Conservation (phyloP, 2,113 vertebrate species). For the Shinisaurus crocodilurus region DNA sequence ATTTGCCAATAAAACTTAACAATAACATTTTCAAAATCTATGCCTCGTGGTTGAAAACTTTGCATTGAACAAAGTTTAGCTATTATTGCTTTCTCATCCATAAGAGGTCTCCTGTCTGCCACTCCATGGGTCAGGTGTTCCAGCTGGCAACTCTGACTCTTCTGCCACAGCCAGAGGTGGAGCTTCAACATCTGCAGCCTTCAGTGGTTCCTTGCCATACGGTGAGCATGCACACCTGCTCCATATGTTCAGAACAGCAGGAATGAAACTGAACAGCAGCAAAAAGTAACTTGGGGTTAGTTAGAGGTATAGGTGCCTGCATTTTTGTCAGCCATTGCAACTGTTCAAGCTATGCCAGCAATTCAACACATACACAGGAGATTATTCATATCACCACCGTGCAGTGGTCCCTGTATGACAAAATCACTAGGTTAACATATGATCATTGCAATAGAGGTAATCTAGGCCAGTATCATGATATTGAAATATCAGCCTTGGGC, state of each 20-base stretch:
- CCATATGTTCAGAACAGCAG: background rate
- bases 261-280: background rate
- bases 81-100: background rate
- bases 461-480: background rate
- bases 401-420: background rate
- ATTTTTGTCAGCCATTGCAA: background rate
- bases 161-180: background rate
- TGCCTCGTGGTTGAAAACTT: conserved; percentile 9
- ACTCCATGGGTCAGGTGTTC: background rate
- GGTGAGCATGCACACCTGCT: too few relatives aligned
- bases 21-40: conserved; percentile 27
- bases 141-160: background rate
- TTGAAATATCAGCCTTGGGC: background rate
- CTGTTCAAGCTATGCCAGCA: background rate
- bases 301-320: background rate
- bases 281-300: background rate
- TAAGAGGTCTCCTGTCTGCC: background rate
- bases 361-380: background rate
- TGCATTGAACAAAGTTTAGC: background rate
- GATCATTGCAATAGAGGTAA: background rate
- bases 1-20: conserved; percentile 24
- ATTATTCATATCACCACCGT: background rate
- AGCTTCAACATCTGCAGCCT: background rate
- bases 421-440: background rate
- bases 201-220: background rate